Evolutionary conservation across 2,888 invertebrate genomes (phyloP).

Genomic region (Kryphioiulus occultus): DNA sequence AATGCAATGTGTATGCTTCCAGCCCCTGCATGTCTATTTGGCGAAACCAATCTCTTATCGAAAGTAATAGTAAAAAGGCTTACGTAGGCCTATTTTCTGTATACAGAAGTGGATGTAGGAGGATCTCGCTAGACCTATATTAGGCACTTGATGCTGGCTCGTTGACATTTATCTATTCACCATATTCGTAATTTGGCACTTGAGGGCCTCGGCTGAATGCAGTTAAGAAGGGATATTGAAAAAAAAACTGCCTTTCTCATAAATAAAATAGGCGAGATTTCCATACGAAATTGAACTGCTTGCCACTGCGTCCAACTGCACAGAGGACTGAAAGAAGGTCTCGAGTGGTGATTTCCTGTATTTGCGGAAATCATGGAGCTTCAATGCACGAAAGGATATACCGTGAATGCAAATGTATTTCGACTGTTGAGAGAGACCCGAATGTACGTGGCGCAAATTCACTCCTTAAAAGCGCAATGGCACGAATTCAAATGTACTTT

Average conservation of each 20-base stretch:
- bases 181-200: conserved; percentile 31
- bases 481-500: not conserved
- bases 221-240: conserved; percentile 30
- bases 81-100: conserved; percentile 8
- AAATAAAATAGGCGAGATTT: conserved; percentile 35
- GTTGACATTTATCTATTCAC: conserved; percentile 35
- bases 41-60: conserved; percentile 12
- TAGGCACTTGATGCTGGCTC: conserved; percentile 15
- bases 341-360: conserved; percentile 22
- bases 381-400: conserved; percentile 8
- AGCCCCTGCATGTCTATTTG: not conserved
- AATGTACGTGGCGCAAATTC: not conserved
- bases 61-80: not conserved
- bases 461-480: not conserved
- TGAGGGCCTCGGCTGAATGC: conserved; percentile 24
- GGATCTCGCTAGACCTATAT: not conserved
- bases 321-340: not conserved
- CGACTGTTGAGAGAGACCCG: not conserved
- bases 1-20: not conserved
- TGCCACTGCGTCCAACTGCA: not conserved
- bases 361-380: conserved; percentile 31
- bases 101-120: not conserved
- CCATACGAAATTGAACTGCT: conserved; percentile 12
- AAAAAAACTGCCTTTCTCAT: conserved; percentile 35
- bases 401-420: conserved; percentile 14